Conservation (phyloP, 2,888 invertebrate species). For the Tromatobia lineatoria region DNA sequence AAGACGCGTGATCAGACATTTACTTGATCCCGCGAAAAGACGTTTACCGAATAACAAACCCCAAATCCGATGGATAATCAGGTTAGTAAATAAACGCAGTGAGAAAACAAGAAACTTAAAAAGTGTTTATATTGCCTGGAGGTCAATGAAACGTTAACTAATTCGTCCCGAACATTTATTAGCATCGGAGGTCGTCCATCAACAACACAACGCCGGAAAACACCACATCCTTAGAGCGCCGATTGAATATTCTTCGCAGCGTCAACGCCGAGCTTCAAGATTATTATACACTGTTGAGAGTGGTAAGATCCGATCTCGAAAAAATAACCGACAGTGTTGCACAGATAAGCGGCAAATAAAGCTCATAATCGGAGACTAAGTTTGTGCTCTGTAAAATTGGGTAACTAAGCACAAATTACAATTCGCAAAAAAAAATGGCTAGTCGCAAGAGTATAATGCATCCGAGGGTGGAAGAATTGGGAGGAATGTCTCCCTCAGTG, state of each 20-base stretch:
- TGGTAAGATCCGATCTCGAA: conserved; percentile 73
- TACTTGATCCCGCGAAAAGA: not conserved
- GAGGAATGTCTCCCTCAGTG: conserved; percentile 1
- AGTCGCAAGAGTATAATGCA: conserved; percentile 47
- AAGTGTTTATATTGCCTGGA: too few species aligned
- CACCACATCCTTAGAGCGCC: conserved; percentile 12
- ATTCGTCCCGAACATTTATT: not conserved
- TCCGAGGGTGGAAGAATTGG: conserved; percentile 46
- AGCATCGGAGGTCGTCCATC: conserved; percentile 37
- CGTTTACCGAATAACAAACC: not conserved
- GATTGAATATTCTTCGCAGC: conserved; percentile 69
- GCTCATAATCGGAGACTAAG: not conserved
- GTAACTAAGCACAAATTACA: not conserved
- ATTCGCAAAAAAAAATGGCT: not conserved
- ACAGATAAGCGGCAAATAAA: conserved; percentile 46
- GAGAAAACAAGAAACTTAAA: not conserved
- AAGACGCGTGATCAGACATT: too few species aligned
- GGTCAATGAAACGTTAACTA: not conserved
- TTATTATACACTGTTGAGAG: conserved; percentile 69
- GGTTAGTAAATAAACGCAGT: conserved; percentile 30
- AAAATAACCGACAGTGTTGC: conserved; percentile 69
- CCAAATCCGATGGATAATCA: conserved; percentile 44
- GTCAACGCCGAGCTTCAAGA: conserved; percentile 70
- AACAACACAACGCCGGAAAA: conserved; percentile 31
- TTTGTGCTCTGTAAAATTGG: not conserved